Evolutionary conservation across 2,113 vertebrate species (phyloP).

Genomic region (Tympanuchus pallidicinctus): DNA sequence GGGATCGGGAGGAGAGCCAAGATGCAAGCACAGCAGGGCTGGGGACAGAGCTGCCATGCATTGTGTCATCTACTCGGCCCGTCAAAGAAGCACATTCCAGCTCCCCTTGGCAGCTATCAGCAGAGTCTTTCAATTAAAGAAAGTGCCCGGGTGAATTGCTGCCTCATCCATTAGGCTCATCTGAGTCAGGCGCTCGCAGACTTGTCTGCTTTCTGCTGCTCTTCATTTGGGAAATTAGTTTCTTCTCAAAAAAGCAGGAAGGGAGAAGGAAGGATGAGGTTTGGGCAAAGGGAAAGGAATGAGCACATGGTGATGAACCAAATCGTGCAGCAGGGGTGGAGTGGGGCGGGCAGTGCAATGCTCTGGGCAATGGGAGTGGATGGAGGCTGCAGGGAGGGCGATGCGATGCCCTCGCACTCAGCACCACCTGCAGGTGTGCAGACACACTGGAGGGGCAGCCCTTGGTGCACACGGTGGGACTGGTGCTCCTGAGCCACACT

Average conservation of each 20-base stretch:
- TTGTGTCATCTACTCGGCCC: background rate
- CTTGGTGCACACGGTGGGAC: background rate
- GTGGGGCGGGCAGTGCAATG: accelerated
- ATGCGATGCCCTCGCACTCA: background rate
- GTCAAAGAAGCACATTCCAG: background rate
- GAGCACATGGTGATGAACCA: background rate
- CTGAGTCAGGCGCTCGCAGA: conserved; percentile 14
- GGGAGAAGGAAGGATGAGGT: background rate
- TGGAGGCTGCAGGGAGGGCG: background rate
- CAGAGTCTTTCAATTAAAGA: conserved; percentile 61
- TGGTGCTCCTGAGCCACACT: accelerated
- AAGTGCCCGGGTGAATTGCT: conserved; percentile 48
- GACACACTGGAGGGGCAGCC: background rate
- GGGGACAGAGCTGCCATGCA: background rate
- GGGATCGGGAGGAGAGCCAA: conserved; percentile 50
- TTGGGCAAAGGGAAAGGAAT: background rate
- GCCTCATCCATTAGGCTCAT: conserved; percentile 58
- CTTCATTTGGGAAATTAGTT: conserved; percentile 42
- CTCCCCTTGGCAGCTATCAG: conserved; percentile 29
- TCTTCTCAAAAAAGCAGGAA: background rate
- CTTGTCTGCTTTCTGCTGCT: background rate
- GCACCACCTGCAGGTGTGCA: background rate
- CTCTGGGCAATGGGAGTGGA: background rate
- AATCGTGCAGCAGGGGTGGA: background rate
- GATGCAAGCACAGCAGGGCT: background rate